A percentile compares a stretch with the other conserved stretches of the same genome.
Evolutionary conservation across 2,797 vertebrate genomes (phyloP).

Genomic region (Sebastes glaucus): DNA sequence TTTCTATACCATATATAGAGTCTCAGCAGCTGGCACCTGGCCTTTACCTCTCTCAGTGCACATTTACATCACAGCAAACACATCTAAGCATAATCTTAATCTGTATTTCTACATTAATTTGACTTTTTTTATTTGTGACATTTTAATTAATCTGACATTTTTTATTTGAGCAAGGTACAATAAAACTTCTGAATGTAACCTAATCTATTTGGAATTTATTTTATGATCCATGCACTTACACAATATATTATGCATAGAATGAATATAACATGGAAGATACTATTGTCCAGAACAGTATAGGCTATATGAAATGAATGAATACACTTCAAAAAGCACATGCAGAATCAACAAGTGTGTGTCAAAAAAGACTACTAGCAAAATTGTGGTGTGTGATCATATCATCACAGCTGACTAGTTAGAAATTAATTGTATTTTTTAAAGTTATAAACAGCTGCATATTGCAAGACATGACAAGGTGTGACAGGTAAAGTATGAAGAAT

Average conservation of each 20-base stretch:
- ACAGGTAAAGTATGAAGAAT: neutral
- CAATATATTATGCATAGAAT: neutral
- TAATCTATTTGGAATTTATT: neutral
- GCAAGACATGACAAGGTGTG: neutral
- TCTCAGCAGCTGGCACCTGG: slow-evolving; percentile 11
- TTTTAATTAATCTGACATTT: neutral
- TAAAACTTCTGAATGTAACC: neutral
- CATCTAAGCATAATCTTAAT: neutral
- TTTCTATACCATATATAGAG: slow-evolving; percentile 56
- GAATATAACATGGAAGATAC: neutral
- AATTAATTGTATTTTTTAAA: neutral
- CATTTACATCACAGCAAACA: neutral
- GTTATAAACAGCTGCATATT: neutral
- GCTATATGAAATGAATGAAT: neutral
- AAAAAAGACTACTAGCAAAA: neutral
- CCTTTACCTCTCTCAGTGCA: neutral
- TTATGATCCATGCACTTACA: neutral
- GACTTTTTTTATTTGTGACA: neutral
- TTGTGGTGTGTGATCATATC: neutral
- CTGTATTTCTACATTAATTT: neutral
- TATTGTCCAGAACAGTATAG: neutral
- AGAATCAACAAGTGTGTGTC: neutral
- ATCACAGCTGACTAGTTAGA: neutral
- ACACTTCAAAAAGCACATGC: neutral
- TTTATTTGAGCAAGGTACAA: neutral